A percentile compares a stretch with the other conserved stretches of the same genome.
phyloP scores from a whole-genome alignment of 2,113 vertebrate genomes.

The Microcebus jonahi region DNA sequence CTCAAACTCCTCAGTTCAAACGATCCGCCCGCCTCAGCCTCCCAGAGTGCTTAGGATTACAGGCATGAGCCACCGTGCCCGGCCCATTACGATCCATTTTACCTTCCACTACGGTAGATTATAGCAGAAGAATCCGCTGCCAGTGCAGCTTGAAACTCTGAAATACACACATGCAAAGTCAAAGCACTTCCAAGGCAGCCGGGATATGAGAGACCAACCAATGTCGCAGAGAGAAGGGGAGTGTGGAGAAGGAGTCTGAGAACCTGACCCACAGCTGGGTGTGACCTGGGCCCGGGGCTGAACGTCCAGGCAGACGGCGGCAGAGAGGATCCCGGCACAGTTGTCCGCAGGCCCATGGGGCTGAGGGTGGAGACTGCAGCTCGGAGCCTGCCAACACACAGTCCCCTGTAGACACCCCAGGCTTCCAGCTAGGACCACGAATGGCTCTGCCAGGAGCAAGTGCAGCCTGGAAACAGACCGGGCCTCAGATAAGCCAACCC shows the following conservation, averaged over 20 bases:
- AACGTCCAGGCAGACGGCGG: background rate
- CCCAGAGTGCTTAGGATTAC: too few species aligned
- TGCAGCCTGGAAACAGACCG: background rate
- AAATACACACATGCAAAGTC: background rate
- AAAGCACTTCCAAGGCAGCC: background rate
- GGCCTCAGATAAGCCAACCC: background rate
- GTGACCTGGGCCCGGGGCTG: background rate
- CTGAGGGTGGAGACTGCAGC: too few species aligned
- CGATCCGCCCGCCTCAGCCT: too few species aligned
- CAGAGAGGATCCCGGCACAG: background rate
- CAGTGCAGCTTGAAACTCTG: too few species aligned
- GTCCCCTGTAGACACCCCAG: background rate
- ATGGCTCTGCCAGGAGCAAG: background rate
- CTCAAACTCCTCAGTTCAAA: too few species aligned
- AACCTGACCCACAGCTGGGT: rapidly evolving
- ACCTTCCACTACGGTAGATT: too few species aligned
- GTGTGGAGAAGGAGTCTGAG: background rate
- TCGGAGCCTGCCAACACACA: background rate
- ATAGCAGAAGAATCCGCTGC: background rate
- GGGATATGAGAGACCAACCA: background rate
- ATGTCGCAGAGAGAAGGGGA: background rate
- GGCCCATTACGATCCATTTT: too few species aligned
- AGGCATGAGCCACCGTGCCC: too few species aligned
- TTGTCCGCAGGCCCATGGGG: background rate
- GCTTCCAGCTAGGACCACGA: background rate